Evolutionary conservation across 2,797 vertebrate species (phyloP), one percentile per base, ranked within the genome.

Genomic region (Crocidura indochinensis): DNA sequence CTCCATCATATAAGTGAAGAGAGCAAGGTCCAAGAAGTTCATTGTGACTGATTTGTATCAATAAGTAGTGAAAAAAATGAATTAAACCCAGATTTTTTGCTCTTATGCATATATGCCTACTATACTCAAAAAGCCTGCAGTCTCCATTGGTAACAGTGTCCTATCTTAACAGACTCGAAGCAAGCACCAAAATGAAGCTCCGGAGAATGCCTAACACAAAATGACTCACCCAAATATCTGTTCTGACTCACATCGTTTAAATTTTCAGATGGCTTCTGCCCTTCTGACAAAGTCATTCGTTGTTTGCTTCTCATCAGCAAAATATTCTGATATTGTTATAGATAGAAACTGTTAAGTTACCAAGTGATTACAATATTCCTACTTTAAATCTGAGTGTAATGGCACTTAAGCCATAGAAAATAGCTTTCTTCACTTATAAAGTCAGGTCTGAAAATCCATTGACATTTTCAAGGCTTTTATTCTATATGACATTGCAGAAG

Each of bases 301-400:
- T 81, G 84, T 62, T 31, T 44, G 22, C 26, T 91, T 51, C 73
- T 49, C 22, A 29, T 89, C 79, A 73, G 29, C 64, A 64, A 91
- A 88, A 62, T 47, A 38, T 53, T 53, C 72, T 80, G 72, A 91
- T 56, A 86, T 29, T 67, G 1, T 74, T 79, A 0, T 0, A 56
- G 27, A 87, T 38, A 38, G 10, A 51, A 56, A 68, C 46, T 27
- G 26, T 15, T 4, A 2, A 9, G 26, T 88, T 47, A 62, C 0
- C 26, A 38, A 60, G 27, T 31, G 2, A 56, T 71, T 31, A n/a
- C 62, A 27, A 12, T n/a, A 8, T 73, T n/a, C 60, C 27, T 67
- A 19, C 20, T 94, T 88, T 60, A 53, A 49, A 4, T 51, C 47
- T 71, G 29, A 87, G 4, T 24, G 80, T 76, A 44, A 69, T 76